phyloP scores from a whole-genome alignment of 2,797 vertebrate genomes.

The Enteromius argenteus region DNA sequence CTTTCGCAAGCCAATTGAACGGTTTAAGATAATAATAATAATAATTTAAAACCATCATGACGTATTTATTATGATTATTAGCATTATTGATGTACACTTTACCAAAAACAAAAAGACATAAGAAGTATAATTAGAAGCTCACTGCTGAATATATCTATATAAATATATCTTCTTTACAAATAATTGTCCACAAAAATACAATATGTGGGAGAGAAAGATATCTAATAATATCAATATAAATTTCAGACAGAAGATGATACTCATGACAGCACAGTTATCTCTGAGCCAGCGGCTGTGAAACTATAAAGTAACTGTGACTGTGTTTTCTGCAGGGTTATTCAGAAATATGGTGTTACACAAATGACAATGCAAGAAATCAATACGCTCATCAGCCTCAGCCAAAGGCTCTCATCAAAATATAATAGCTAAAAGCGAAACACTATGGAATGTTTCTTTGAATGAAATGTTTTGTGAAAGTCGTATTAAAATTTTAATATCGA shows the following conservation, averaged over 20 bases:
- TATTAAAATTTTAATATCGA: neutral
- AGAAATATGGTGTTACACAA: neutral
- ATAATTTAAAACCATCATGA: neutral
- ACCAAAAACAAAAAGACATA: neutral
- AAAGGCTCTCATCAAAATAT: neutral
- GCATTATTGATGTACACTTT: neutral
- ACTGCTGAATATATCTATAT: too few relatives aligned
- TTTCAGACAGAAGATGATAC: neutral
- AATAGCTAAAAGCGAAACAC: neutral
- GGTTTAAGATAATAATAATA: neutral
- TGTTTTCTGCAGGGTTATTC: neutral
- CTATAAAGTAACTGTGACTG: neutral
- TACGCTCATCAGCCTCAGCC: neutral
- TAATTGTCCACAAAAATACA: neutral
- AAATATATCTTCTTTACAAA: neutral
- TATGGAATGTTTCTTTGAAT: neutral
- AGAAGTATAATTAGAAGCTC: neutral
- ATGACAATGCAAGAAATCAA: neutral
- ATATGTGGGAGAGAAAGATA: too few relatives aligned
- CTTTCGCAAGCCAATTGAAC: neutral
- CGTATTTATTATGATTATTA: neutral
- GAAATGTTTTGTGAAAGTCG: neutral
- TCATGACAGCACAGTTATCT: too few relatives aligned
- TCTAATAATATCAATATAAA: neutral
- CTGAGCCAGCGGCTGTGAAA: slow-evolving; percentile 10